These are phyloP conservation scores for Caenorhabditis wallacei DNA, from an alignment of 2,888 invertebrate genomes.

Conservation along the genomic window DNA sequence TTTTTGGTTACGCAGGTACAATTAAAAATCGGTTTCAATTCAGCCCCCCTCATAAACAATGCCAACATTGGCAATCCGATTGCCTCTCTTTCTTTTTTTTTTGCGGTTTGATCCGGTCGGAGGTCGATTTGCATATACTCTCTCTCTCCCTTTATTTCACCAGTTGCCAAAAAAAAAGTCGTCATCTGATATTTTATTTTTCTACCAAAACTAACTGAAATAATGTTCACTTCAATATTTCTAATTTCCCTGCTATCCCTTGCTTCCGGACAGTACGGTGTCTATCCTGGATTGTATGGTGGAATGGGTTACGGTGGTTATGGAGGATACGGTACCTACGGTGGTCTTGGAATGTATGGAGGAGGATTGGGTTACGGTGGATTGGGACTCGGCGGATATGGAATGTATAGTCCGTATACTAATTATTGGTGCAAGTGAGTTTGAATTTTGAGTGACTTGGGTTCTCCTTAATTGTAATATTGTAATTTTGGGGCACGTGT, in stretches of 20 bases:
- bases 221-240: conserved; percentile 5
- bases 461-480: too few species aligned
- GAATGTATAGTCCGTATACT: conserved; percentile 58
- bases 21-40: conserved; percentile 16
- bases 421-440: conserved; percentile 62
- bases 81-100: conserved; percentile 5
- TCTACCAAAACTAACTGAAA: background rate
- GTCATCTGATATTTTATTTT: conserved; percentile 19
- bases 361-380: conserved; percentile 30
- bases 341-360: conserved; percentile 48
- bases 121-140: conserved; percentile 60
- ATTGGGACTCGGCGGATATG: conserved; percentile 26
- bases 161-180: conserved; percentile 7
- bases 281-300: conserved; percentile 56
- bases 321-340: conserved; percentile 40
- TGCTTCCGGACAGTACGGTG: conserved; percentile 38
- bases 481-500: too few species aligned
- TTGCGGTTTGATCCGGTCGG: conserved; percentile 48
- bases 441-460: too few species aligned
- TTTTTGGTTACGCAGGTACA: background rate
- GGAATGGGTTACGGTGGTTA: conserved; percentile 44
- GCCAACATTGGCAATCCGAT: conserved; percentile 25
- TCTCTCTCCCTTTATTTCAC: background rate
- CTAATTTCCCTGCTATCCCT: background rate
- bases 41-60: background rate